Percentiles rank a stretch among this genome's conserved stretches.
Evolutionary conservation across 2,113 vertebrate genomes (phyloP).

Genomic region (Aythya baeri): DNA sequence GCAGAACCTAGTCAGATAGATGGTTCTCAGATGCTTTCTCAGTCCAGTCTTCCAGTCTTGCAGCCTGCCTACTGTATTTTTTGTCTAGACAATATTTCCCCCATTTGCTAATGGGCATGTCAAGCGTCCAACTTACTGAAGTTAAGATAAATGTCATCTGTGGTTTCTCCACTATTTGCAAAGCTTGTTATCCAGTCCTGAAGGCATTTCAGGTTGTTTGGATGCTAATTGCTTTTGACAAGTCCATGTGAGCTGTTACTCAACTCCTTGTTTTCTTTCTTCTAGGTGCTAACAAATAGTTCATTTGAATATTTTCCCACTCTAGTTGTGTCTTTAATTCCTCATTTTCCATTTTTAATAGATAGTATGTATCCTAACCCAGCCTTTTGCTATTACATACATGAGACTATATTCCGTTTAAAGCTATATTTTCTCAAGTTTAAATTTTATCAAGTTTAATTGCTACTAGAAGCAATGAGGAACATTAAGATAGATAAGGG

Average conservation of each 20-base stretch:
- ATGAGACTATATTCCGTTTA: background rate
- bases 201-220: slow-evolving; percentile 42
- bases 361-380: background rate
- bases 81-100: background rate
- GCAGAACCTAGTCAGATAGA: background rate
- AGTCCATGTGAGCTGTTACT: slow-evolving; percentile 39
- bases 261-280: slow-evolving; percentile 34
- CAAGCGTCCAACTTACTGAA: background rate
- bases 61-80: background rate
- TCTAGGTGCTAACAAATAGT: slow-evolving; percentile 31
- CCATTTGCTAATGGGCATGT: background rate
- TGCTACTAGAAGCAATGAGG: background rate
- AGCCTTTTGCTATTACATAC: background rate
- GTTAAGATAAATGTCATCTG: slow-evolving; percentile 24
- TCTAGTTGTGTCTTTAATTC: background rate
- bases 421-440: background rate
- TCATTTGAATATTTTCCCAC: slow-evolving; percentile 29
- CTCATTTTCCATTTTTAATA: background rate
- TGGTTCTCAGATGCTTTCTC: background rate
- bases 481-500: background rate
- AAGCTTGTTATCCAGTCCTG: slow-evolving; percentile 42
- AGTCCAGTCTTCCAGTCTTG: background rate
- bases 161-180: slow-evolving; percentile 27
- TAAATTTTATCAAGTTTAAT: background rate
- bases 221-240: slow-evolving; percentile 40